Conservation (phyloP, 2,797 vertebrate genomes). For the Novumbra hubbsi region DNA sequence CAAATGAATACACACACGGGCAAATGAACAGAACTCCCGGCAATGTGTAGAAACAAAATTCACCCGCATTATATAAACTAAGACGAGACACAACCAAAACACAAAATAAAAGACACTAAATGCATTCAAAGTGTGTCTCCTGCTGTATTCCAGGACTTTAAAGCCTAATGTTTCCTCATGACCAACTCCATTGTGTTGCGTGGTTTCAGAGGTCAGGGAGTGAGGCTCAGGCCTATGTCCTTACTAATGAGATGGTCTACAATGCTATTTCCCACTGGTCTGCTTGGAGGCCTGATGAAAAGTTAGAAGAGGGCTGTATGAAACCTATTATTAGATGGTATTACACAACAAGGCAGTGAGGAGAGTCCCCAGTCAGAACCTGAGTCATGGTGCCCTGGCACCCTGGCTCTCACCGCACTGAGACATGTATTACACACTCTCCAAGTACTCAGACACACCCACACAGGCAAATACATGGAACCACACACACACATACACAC, state of each 20-base stretch:
- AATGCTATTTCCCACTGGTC: conserved; percentile 35
- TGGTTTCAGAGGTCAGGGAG: background rate
- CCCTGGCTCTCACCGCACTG: conserved; percentile 48
- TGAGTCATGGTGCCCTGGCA: conserved; percentile 33
- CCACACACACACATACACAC: background rate
- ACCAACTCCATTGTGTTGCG: background rate
- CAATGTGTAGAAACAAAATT: conserved; percentile 1
- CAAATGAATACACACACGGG: conserved; percentile 58
- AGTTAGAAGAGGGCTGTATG: conserved; percentile 65
- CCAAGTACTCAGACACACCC: conserved; percentile 46
- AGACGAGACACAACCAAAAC: background rate
- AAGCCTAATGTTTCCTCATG: background rate
- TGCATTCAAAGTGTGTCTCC: background rate
- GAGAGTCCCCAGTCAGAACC: conserved; percentile 63
- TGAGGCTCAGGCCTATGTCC: background rate
- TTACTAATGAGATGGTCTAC: background rate
- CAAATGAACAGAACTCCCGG: conserved; percentile 39
- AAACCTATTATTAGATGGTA: conserved; percentile 75
- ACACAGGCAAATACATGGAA: conserved; percentile 15
- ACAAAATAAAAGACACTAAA: background rate
- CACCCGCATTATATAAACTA: background rate
- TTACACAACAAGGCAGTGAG: conserved; percentile 70
- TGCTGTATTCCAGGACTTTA: background rate
- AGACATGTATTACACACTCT: background rate
- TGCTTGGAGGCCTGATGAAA: conserved; percentile 37